Base-by-base conservation (phyloP, 2,797 vertebrate species). In the Falco peregrinus region DNA sequence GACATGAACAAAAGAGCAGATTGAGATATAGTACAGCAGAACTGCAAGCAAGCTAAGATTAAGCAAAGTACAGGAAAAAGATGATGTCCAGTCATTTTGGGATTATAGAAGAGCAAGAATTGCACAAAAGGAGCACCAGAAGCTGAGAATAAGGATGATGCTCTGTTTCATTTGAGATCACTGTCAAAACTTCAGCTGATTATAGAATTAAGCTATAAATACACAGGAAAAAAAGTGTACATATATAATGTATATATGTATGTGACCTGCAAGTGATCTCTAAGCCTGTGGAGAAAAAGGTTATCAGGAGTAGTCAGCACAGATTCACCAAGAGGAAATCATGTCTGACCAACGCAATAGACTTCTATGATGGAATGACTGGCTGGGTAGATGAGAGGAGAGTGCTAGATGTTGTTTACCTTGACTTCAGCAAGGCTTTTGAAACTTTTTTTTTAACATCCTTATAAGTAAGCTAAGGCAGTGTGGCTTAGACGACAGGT, bases 181-280 rank as follows among this genome's bases (percentile, higher is more conserved):
- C 21, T 68, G 16, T 35, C 37, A 80, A 88, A 88, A 33, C 18
- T 70, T 63, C 50, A 14, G 8, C 1, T 82, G 21, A 29, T 11
- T 25, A 11, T 18, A 84, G 17, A 56, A 76, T 86, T 60, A 76
- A 5, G 16, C 9, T 74, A 39, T n/a, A 80, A 89, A 82, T 50
- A 43, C 4, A 24, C 2, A 22, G 8, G 5, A 4, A 4, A 37
- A 70, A 76, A n/a, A 1, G 6, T 31, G 64, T 41, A 12, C 1
- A 4, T 18, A 11, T 6, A 41, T 28, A 39, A 29, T 6, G 26
- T 50, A 53, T 45, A 45, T 45, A 45, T 45, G 43, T 45, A 18
- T 45, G 18, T 18, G 43, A 45, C 43, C 8, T 45, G 43, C 17
- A 45, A 45, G 43, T 45, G 17, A 45, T 45, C 43, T 45, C 18